These are phyloP conservation scores for Bombyx mandarina DNA, from an alignment of 1,140 invertebrate species.

Conservation along the genomic window DNA sequence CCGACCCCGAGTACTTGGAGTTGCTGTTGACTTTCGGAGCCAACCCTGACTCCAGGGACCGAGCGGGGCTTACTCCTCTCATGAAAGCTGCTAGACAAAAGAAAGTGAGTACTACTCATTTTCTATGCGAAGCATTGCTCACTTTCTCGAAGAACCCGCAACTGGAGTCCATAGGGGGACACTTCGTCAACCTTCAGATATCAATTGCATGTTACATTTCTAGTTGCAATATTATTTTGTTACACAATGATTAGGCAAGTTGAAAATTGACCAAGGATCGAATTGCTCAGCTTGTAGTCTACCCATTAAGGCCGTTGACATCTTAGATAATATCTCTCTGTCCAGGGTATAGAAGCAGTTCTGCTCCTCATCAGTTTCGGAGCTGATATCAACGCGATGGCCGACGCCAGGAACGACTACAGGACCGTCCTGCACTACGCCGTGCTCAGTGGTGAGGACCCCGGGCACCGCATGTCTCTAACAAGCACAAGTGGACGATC, in stretches of 20 bases:
- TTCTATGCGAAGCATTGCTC: too few relatives aligned
- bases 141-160: too few relatives aligned
- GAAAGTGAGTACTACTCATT: slow-evolving; percentile 68
- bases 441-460: slow-evolving; percentile 77
- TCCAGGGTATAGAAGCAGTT: slow-evolving; percentile 82
- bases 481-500: too few relatives aligned
- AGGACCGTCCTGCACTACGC: slow-evolving; percentile 90
- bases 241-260: too few relatives aligned
- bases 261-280: too few relatives aligned
- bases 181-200: too few relatives aligned
- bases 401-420: slow-evolving; percentile 85
- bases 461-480: too few relatives aligned
- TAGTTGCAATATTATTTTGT: too few relatives aligned
- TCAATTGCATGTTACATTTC: too few relatives aligned
- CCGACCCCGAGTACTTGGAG: slow-evolving; percentile 86
- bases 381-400: slow-evolving; percentile 86
- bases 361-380: slow-evolving; percentile 83
- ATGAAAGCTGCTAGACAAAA: slow-evolving; percentile 89
- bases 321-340: background rate
- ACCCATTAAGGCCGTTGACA: too few relatives aligned
- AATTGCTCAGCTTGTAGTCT: too few relatives aligned
- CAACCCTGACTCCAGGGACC: slow-evolving; percentile 86
- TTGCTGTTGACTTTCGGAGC: slow-evolving; percentile 87
- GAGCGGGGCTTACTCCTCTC: slow-evolving; percentile 86
- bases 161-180: too few relatives aligned